These are phyloP conservation scores for Sandelia bainsii DNA, from an alignment of 2,797 vertebrate species.

Conservation along the genomic window DNA sequence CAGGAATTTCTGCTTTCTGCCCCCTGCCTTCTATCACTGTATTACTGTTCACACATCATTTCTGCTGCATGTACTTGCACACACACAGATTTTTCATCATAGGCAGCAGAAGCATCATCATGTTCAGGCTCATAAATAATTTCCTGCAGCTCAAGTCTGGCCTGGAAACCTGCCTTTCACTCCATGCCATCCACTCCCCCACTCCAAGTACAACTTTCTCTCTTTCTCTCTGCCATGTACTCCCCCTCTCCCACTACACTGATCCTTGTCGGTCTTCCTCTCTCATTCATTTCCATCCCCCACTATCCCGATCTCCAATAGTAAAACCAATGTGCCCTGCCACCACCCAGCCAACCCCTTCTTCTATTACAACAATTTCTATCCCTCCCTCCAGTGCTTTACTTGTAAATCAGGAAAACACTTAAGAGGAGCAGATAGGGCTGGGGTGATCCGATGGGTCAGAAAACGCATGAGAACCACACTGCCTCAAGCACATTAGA, in stretches of 20 bases:
- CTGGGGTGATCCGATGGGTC: constrained; percentile 68
- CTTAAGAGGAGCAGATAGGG: constrained; percentile 64
- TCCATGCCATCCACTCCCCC: constrained; percentile 73
- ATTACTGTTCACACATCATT: constrained; percentile 70
- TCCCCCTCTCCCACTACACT: constrained; percentile 55
- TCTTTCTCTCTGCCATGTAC: constrained; percentile 64
- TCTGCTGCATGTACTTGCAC: constrained; percentile 39
- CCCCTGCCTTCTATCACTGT: constrained; percentile 75
- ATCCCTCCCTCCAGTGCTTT: constrained; percentile 66
- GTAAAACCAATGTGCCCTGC: constrained; percentile 50
- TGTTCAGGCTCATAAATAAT: constrained; percentile 84
- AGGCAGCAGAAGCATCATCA: constrained; percentile 79
- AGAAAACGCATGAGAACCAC: constrained; percentile 69
- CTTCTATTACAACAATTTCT: constrained; percentile 59
- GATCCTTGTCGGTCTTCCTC: constrained; percentile 59
- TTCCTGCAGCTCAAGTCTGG: constrained; percentile 84
- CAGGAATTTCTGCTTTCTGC: constrained; percentile 69
- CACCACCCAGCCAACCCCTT: constrained; percentile 37
- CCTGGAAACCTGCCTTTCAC: constrained; percentile 84
- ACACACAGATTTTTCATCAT: constrained; percentile 74
- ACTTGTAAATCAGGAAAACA: constrained; percentile 74
- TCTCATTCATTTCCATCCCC: constrained; percentile 65
- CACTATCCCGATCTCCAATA: constrained; percentile 48
- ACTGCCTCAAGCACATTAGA: constrained; percentile 72
- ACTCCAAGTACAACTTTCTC: constrained; percentile 68